Evolutionary conservation across 2,113 vertebrate species (phyloP).

Genomic region (Hyperopisus bebe): DNA sequence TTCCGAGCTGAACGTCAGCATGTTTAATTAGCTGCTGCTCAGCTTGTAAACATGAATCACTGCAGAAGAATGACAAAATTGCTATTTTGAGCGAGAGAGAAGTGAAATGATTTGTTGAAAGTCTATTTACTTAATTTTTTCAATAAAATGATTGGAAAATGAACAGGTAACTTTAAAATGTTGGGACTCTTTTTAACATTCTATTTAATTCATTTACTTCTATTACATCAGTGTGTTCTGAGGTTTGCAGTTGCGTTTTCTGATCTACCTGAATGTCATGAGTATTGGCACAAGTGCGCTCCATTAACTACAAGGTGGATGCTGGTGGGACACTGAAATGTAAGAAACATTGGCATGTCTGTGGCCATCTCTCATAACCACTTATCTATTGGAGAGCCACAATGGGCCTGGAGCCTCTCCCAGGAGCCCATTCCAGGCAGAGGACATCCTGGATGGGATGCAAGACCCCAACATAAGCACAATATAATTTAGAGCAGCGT

Average conservation of each 20-base stretch:
- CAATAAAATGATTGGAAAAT: background rate
- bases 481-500: background rate
- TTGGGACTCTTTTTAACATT: background rate
- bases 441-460: background rate
- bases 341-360: background rate
- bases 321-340: background rate
- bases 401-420: background rate
- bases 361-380: background rate
- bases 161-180: background rate
- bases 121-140: background rate
- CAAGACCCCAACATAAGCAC: background rate
- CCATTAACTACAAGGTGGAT: background rate
- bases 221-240: background rate
- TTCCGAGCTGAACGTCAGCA: background rate
- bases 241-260: background rate
- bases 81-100: background rate
- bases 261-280: background rate
- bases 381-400: background rate
- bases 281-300: background rate
- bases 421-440: background rate
- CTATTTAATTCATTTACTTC: background rate
- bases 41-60: background rate
- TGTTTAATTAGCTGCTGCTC: background rate
- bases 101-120: background rate
- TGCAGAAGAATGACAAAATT: background rate